Evolutionary conservation across 2,888 invertebrate genomes (phyloP).

Genomic region (Asteroscopus sphinx): DNA sequence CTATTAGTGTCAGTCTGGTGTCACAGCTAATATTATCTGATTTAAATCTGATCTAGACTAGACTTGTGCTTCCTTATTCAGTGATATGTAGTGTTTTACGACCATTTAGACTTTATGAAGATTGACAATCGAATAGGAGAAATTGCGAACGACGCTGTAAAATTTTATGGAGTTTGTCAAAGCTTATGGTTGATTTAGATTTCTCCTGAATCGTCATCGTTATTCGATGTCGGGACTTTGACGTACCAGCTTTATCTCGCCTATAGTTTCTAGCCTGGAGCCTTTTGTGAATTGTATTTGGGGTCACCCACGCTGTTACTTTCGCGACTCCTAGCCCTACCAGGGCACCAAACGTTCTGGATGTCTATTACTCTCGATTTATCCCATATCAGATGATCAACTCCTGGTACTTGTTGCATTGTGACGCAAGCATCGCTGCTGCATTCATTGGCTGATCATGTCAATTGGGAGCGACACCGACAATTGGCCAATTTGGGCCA

Average conservation of each 20-base stretch:
- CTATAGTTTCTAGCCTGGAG: neutral
- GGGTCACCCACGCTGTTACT: slow-evolving; percentile 25
- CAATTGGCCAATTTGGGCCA: slow-evolving; percentile 78
- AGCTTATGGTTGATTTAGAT: slow-evolving; percentile 13
- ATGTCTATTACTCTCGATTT: slow-evolving; percentile 3
- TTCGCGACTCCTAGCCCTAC: slow-evolving; percentile 2
- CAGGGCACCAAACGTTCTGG: slow-evolving; percentile 9
- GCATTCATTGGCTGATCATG: slow-evolving; percentile 64
- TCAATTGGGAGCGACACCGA: slow-evolving; percentile 76
- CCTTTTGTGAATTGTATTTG: neutral
- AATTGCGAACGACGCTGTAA: slow-evolving; percentile 40
- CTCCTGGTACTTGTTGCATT: slow-evolving; percentile 40
- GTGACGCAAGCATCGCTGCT: slow-evolving; percentile 32
- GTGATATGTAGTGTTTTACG: slow-evolving; percentile 37
- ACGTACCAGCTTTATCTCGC: neutral
- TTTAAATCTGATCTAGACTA: slow-evolving; percentile 35
- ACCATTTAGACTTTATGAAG: slow-evolving; percentile 41
- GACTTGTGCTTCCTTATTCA: slow-evolving; percentile 45
- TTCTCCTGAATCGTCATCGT: slow-evolving; percentile 17
- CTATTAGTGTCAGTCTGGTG: slow-evolving; percentile 35
- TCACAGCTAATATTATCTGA: slow-evolving; percentile 23
- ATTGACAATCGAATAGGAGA: slow-evolving; percentile 46
- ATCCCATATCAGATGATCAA: slow-evolving; percentile 18
- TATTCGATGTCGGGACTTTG: slow-evolving; percentile 5
- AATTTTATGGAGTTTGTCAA: slow-evolving; percentile 32